A percentile compares a stretch with the other conserved stretches of the same genome.
Evolutionary conservation across 2,888 invertebrate genomes (phyloP).

Genomic region (Tenthredo amoena): DNA sequence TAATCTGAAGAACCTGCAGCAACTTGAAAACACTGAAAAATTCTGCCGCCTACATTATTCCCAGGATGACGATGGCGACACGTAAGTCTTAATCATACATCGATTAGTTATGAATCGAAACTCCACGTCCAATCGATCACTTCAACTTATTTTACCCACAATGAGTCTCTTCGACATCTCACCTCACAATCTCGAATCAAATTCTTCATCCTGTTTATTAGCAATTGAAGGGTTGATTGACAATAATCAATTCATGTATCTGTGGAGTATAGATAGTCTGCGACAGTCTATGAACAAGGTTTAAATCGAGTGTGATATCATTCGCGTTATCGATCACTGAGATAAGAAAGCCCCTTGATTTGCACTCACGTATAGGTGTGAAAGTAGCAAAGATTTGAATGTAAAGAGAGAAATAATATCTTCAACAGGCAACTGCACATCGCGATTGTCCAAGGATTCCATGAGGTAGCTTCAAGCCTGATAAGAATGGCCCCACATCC

Average conservation of each 20-base stretch:
- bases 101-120: not conserved
- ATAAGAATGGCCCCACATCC: slow-evolving; percentile 88
- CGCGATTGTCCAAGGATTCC: slow-evolving; percentile 88
- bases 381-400: not conserved
- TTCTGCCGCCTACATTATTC: slow-evolving; percentile 85
- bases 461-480: slow-evolving; percentile 85
- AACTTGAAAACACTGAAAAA: not conserved
- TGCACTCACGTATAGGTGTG: not conserved
- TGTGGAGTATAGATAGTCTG: not conserved
- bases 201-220: not conserved
- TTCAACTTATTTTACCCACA: not conserved
- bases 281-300: not conserved
- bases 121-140: not conserved
- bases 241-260: not conserved
- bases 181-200: not conserved
- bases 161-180: not conserved
- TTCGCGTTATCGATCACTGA: not conserved
- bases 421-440: slow-evolving; percentile 90
- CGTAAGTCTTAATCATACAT: slow-evolving; percentile 83
- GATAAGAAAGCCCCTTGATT: not conserved
- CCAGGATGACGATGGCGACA: slow-evolving; percentile 92
- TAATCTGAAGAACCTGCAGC: not conserved
- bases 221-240: not conserved
- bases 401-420: slow-evolving; percentile 16
- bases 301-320: not conserved